These are phyloP conservation scores for Netelia melanura DNA, from an alignment of 2,888 invertebrate genomes.

Conservation along the genomic window DNA sequence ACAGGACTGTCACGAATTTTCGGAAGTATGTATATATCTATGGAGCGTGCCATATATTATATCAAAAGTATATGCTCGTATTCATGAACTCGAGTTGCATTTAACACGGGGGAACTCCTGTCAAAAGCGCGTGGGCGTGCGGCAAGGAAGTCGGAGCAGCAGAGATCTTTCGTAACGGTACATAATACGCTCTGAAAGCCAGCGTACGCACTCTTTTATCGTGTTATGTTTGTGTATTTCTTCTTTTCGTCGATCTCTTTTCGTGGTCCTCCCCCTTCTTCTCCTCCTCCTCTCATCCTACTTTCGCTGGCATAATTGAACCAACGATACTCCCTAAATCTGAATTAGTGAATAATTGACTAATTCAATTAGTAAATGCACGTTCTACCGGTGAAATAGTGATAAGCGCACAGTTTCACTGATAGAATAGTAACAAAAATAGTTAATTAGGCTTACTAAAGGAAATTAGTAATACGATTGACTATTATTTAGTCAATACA, in stretches of 20 bases:
- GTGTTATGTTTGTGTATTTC: constrained; percentile 11
- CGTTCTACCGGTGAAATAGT: no score
- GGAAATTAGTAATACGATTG: no score
- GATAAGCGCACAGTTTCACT: no score
- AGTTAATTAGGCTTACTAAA: no score
- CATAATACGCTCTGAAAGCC: constrained; percentile 50
- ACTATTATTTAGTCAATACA: no score
- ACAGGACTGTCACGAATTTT: constrained; percentile 60
- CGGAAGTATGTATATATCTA: constrained; percentile 21
- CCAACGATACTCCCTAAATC: not conserved
- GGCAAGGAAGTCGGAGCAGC: constrained; percentile 48
- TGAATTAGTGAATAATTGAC: no score
- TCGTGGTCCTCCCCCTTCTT: not conserved
- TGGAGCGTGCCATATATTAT: not conserved
- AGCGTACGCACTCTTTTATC: constrained; percentile 29
- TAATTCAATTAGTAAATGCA: no score
- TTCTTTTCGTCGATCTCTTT: constrained; percentile 19
- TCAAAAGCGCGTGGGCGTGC: constrained; percentile 55
- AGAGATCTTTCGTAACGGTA: constrained; percentile 65
- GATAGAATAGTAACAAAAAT: no score
- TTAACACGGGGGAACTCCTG: constrained; percentile 34
- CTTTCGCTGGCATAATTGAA: constrained; percentile 51
- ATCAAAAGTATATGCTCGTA: constrained; percentile 1
- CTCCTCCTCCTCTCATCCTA: not conserved
- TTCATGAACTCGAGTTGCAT: not conserved